phyloP scores from a whole-genome alignment of 2,113 vertebrate species.

The Bungarus multicinctus region DNA sequence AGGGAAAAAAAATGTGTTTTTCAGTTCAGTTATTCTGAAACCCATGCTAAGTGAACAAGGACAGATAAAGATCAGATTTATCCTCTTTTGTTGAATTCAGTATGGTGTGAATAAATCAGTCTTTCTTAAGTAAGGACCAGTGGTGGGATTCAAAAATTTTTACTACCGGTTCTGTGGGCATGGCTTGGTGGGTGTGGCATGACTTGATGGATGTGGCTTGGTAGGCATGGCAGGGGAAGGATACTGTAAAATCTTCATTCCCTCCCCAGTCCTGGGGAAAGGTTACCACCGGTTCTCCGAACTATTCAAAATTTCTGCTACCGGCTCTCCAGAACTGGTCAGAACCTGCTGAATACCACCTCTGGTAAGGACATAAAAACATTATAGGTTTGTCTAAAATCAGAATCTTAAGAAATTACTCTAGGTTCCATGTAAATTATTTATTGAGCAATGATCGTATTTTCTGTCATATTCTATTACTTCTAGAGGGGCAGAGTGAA shows the following conservation, averaged over 20 bases:
- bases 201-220: too few species aligned
- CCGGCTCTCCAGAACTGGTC: too few species aligned
- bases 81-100: background rate
- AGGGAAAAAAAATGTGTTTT: background rate
- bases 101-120: background rate
- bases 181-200: too few species aligned
- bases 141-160: too few species aligned
- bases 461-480: background rate
- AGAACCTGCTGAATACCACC: too few species aligned
- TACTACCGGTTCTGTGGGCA: too few species aligned
- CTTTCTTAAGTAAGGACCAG: background rate
- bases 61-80: background rate
- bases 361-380: background rate
- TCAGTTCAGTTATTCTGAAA: too few species aligned
- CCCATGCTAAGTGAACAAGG: background rate
- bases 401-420: background rate
- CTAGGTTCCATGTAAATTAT: background rate
- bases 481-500: background rate
- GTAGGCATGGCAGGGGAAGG: too few species aligned
- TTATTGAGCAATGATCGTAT: background rate
- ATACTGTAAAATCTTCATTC: too few species aligned
- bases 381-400: background rate
- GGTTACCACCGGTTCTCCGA: too few species aligned
- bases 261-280: too few species aligned
- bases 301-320: too few species aligned